Conservation (phyloP, 2,797 vertebrate species). For the Malurus leucopterus region DNA sequence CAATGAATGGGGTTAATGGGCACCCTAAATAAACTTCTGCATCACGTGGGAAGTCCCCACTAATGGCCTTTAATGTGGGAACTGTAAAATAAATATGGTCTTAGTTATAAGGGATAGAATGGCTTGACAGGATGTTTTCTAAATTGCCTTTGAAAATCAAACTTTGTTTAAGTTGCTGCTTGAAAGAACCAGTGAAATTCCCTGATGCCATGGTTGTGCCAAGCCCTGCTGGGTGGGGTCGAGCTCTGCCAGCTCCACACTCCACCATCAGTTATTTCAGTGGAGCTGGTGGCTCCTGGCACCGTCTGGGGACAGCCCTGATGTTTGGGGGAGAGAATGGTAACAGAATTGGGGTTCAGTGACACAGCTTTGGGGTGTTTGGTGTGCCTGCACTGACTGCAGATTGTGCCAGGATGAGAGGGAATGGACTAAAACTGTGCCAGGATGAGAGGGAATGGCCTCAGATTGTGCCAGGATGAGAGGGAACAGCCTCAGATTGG, state of each 20-base stretch:
- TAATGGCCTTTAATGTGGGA: slow-evolving; percentile 2
- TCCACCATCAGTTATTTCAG: fast-evolving
- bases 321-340: fast-evolving
- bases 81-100: not conserved
- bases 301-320: not conserved
- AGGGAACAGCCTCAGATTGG: not conserved
- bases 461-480: fast-evolving
- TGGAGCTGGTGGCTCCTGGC: not conserved
- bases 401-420: fast-evolving
- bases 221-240: not conserved
- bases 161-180: not conserved
- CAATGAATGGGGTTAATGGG: not conserved
- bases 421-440: not conserved
- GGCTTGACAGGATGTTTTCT: not conserved
- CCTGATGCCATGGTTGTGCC: not conserved
- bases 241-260: not conserved
- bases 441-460: not conserved
- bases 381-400: not conserved
- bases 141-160: slow-evolving; percentile 12
- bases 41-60: not conserved
- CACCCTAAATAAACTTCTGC: slow-evolving; percentile 1
- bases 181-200: not conserved
- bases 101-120: not conserved
- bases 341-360: not conserved
- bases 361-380: too few species aligned